phyloP scores from a whole-genome alignment of 2,888 invertebrate genomes.

The Drosophila eohydei region DNA sequence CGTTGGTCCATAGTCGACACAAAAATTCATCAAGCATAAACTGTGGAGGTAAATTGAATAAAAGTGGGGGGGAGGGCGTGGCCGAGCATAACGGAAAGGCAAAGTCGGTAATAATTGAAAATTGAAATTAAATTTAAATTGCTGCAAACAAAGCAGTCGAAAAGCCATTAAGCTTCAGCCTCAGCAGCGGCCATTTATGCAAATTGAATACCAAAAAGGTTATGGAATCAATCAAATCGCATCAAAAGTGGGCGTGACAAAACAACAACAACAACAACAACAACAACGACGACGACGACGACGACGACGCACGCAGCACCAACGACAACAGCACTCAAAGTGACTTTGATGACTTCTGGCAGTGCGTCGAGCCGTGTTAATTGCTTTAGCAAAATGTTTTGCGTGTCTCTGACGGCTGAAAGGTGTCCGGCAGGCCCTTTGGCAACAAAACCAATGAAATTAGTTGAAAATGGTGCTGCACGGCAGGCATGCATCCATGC shows the following conservation, averaged over 20 bases:
- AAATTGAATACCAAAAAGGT: conserved; percentile 64
- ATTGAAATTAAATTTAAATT: conserved; percentile 71
- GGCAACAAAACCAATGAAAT: conserved; percentile 25
- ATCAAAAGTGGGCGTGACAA: conserved; percentile 53
- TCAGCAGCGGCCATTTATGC: conserved; percentile 59
- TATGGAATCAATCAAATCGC: conserved; percentile 72
- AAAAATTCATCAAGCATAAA: conserved; percentile 35
- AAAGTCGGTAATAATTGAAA: conserved; percentile 71
- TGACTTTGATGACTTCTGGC: conserved; percentile 53
- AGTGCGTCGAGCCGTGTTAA: conserved; percentile 63
- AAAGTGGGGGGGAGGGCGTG: conserved; percentile 26
- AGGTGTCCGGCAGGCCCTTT: not conserved
- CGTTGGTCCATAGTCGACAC: not conserved
- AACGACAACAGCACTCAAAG: not conserved
- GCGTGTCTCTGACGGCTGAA: conserved; percentile 33
- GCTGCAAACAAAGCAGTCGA: conserved; percentile 33
- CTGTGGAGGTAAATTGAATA: conserved; percentile 64
- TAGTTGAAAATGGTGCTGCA: not conserved
- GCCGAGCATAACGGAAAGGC: conserved; percentile 11
- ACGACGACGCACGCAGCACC: not conserved
- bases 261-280: conserved; percentile 14
- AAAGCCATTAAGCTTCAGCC: conserved; percentile 27
- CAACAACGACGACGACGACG: not conserved
- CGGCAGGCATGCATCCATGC: not conserved
- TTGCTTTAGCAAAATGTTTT: conserved; percentile 54